Conservation (phyloP, 2,113 vertebrate species). For the Anarrhichthys ocellatus region DNA sequence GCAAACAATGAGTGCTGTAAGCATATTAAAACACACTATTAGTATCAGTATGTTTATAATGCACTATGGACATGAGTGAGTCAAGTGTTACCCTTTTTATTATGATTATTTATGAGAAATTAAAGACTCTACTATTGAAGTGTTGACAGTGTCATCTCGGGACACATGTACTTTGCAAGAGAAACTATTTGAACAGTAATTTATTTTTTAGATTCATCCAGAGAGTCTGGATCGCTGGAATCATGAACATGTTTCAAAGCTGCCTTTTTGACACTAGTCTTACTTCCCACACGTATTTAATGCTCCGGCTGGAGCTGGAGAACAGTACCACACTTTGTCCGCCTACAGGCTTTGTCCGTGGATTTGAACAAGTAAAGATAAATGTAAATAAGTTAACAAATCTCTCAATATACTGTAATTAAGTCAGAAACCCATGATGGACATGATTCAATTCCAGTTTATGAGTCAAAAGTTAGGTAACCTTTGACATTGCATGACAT, state of each 20-base stretch:
- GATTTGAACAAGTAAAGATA: slow-evolving; percentile 5
- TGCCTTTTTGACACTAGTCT: slow-evolving; percentile 12
- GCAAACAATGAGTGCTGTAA: neutral
- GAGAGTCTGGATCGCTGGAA: neutral
- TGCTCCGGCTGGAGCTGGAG: neutral
- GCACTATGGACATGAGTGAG: neutral
- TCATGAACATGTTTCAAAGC: slow-evolving; percentile 19
- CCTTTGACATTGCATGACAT: neutral
- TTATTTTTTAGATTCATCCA: slow-evolving; percentile 26
- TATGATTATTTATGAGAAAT: neutral
- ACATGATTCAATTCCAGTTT: neutral
- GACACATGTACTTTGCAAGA: neutral
- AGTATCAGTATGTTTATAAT: neutral
- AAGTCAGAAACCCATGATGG: neutral
- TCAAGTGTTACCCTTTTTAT: too few species aligned
- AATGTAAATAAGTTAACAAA: neutral
- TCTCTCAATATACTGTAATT: neutral
- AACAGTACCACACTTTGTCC: slow-evolving; percentile 17
- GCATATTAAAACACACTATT: neutral
- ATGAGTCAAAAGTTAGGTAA: slow-evolving; percentile 9
- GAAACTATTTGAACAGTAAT: slow-evolving; percentile 20
- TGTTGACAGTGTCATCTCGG: neutral
- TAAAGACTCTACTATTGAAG: neutral
- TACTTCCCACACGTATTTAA: slow-evolving; percentile 17
- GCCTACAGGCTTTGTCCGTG: slow-evolving; percentile 12